These are phyloP conservation scores for Nycteola revayana DNA, from an alignment of 2,888 invertebrate genomes.

Conservation along the genomic window DNA sequence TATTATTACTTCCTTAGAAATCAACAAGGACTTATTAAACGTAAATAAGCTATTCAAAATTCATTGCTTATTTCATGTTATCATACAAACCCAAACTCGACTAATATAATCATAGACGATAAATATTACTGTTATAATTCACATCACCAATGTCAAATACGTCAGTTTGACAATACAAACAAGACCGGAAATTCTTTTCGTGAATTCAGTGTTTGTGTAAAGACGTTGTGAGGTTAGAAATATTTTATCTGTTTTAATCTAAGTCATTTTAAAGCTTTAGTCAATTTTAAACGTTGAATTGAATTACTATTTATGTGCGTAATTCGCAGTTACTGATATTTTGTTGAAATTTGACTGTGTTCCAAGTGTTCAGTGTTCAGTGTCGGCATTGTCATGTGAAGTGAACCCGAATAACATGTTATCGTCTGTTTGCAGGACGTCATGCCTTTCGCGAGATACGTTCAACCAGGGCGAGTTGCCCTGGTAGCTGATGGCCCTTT, in stretches of 20 bases:
- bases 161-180: slow-evolving; percentile 30
- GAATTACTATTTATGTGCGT: background rate
- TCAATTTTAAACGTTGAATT: slow-evolving; percentile 5
- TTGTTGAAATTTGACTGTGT: background rate
- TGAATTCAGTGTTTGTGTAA: slow-evolving; percentile 56
- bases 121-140: too few relatives aligned
- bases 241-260: slow-evolving; percentile 59
- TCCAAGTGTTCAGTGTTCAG: slow-evolving; percentile 4
- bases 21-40: too few relatives aligned
- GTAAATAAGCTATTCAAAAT: too few relatives aligned
- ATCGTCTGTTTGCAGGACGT: slow-evolving; percentile 65
- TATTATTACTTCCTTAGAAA: too few relatives aligned
- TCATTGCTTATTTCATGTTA: too few relatives aligned
- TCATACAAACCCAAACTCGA: too few relatives aligned
- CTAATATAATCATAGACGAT: too few relatives aligned
- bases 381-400: slow-evolving; percentile 29
- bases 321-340: too few relatives aligned
- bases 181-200: slow-evolving; percentile 55
- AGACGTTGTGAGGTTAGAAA: slow-evolving; percentile 76
- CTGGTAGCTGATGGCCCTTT: slow-evolving; percentile 95
- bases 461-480: slow-evolving; percentile 98
- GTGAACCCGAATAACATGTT: slow-evolving; percentile 27
- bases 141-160: slow-evolving; percentile 1
- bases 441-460: slow-evolving; percentile 94
- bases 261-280: slow-evolving; percentile 7